phyloP scores from a whole-genome alignment of 2,888 invertebrate species.

The Julus scanicus region DNA sequence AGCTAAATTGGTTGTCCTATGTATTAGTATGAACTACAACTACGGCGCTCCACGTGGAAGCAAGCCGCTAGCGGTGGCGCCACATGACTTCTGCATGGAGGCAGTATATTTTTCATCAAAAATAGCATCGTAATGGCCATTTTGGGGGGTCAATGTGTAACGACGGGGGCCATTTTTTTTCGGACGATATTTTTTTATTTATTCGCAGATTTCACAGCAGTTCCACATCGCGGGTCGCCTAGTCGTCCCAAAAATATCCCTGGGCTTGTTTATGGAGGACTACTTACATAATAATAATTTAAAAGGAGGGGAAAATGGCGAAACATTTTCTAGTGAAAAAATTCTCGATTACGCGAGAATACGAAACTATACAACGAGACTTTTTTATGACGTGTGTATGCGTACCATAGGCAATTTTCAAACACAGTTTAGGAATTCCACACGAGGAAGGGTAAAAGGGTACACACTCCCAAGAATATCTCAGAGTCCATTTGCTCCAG shows the following conservation, averaged over 20 bases:
- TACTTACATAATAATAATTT: slow-evolving; percentile 39
- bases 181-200: slow-evolving; percentile 38
- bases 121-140: slow-evolving; percentile 32
- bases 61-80: background rate
- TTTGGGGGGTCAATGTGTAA: slow-evolving; percentile 25
- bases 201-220: background rate
- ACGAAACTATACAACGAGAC: no score
- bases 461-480: slow-evolving; percentile 30
- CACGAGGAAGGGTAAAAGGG: slow-evolving; percentile 17
- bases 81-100: background rate
- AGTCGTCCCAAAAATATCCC: slow-evolving; percentile 36
- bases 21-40: no score
- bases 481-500: slow-evolving; percentile 25
- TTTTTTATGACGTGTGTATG: background rate
- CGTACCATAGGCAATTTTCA: background rate
- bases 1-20: no score
- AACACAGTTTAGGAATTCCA: slow-evolving; percentile 20
- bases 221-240: slow-evolving; percentile 15
- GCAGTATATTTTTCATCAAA: slow-evolving; percentile 13
- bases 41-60: background rate
- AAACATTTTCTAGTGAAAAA: background rate
- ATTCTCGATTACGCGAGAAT: no score
- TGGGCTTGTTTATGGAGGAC: slow-evolving; percentile 42
- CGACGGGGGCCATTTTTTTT: no score
- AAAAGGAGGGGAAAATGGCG: slow-evolving; percentile 26